These are phyloP conservation scores for Drosophila burlai DNA, from an alignment of 1,140 invertebrate genomes.

Conservation along the genomic window DNA sequence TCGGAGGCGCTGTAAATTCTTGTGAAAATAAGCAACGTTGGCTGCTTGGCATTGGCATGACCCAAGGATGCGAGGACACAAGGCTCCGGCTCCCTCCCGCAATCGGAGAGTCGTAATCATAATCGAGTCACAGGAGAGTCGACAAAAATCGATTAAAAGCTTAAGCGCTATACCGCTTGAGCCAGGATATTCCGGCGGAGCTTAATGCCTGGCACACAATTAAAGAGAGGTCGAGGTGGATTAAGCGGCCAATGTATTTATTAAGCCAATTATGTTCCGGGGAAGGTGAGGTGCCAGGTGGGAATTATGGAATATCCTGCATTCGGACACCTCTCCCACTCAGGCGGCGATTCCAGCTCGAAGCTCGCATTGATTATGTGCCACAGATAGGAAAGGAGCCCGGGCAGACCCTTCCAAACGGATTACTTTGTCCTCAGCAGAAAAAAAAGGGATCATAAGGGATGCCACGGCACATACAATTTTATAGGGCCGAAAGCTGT, in stretches of 20 bases:
- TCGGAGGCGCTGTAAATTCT: constrained; percentile 65
- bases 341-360: constrained; percentile 11
- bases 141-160: constrained; percentile 78
- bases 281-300: not conserved
- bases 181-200: constrained; percentile 51
- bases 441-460: constrained; percentile 59
- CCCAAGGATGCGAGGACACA: constrained; percentile 18
- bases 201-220: constrained; percentile 51
- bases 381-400: constrained; percentile 5
- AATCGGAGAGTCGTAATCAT: constrained; percentile 64
- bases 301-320: constrained; percentile 1
- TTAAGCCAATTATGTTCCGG: constrained; percentile 23
- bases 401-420: constrained; percentile 28
- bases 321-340: not conserved
- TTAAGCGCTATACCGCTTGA: constrained; percentile 59
- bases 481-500: constrained; percentile 58
- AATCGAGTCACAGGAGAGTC: constrained; percentile 55
- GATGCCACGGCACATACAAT: constrained; percentile 61
- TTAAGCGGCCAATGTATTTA: constrained; percentile 12
- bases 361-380: constrained; percentile 35
- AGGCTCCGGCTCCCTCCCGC: constrained; percentile 12
- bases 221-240: constrained; percentile 14
- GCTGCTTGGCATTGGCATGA: constrained; percentile 21
- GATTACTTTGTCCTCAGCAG: constrained; percentile 47
- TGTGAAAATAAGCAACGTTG: constrained; percentile 64